Conservation (phyloP, 2,888 invertebrate species). For the Nomada flava region DNA sequence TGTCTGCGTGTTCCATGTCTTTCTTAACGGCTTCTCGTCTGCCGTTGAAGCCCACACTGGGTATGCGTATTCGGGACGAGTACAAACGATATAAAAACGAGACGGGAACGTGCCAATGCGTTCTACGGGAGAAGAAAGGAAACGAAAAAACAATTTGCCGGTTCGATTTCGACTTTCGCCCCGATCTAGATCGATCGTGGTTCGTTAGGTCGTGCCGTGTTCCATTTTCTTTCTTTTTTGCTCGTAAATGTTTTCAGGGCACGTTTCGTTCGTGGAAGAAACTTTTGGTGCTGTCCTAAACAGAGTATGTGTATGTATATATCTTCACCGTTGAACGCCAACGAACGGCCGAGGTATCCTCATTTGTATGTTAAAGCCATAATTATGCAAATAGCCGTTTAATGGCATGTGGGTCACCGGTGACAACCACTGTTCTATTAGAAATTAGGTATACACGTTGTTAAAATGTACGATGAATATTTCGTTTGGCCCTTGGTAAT, state of each 20-base stretch:
- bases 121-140: conserved; percentile 19
- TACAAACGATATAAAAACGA: conserved; percentile 36
- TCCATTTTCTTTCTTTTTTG: not conserved
- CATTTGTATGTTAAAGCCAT: conserved; percentile 8
- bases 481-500: not conserved
- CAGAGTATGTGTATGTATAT: no score
- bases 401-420: conserved; percentile 36
- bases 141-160: conserved; percentile 28
- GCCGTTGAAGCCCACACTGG: conserved; percentile 23
- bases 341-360: conserved; percentile 11
- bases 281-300: not conserved
- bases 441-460: not conserved
- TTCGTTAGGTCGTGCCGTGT: conserved; percentile 17
- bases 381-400: conserved; percentile 29
- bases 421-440: conserved; percentile 15
- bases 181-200: conserved; percentile 21
- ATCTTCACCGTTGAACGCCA: not conserved
- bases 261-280: not conserved
- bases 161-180: conserved; percentile 44
- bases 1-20: conserved; percentile 61
- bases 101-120: conserved; percentile 33
- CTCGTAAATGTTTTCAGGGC: not conserved
- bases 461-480: no score
- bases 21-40: conserved; percentile 57
- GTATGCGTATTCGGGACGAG: conserved; percentile 48